Percentiles rank a stretch among this genome's conserved stretches.
Evolutionary conservation across 2,888 invertebrate species (phyloP).

Genomic region (Trisateles emortualis): DNA sequence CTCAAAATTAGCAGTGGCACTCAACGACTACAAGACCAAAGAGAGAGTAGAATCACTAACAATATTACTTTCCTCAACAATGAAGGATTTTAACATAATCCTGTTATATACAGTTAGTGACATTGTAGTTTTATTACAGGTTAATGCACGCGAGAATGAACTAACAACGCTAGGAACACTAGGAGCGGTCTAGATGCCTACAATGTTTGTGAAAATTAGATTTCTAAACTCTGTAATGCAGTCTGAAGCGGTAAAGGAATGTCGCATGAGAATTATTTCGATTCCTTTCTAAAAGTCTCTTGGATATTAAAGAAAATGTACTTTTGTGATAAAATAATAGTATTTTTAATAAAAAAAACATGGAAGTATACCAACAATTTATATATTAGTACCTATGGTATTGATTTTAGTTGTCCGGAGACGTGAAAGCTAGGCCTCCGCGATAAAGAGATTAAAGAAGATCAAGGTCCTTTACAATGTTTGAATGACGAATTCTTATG

Average conservation of each 20-base stretch:
- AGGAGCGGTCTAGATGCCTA: slow-evolving; percentile 37
- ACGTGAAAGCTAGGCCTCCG: too few relatives aligned
- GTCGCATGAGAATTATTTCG: slow-evolving; percentile 25
- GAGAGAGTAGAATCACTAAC: too few relatives aligned
- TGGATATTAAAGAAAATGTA: not conserved
- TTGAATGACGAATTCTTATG: not conserved
- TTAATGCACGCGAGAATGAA: slow-evolving; percentile 30
- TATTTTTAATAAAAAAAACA: too few relatives aligned
- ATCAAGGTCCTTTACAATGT: not conserved
- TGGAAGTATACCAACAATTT: too few relatives aligned
- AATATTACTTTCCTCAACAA: not conserved
- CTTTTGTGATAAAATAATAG: not conserved
- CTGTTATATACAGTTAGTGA: not conserved
- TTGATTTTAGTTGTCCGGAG: too few relatives aligned
- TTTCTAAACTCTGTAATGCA: slow-evolving; percentile 39
- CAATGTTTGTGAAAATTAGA: slow-evolving; percentile 57
- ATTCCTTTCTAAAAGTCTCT: not conserved
- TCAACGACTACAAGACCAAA: too few relatives aligned
- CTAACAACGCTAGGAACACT: slow-evolving; percentile 15
- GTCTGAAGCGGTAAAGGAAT: slow-evolving; percentile 24
- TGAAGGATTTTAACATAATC: not conserved
- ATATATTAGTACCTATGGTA: too few relatives aligned
- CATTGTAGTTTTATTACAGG: slow-evolving; percentile 7
- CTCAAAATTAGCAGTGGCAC: too few relatives aligned
- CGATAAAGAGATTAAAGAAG: not conserved